Conservation (phyloP, 2,888 invertebrate species). For the Chrysotoxum bicinctum region DNA sequence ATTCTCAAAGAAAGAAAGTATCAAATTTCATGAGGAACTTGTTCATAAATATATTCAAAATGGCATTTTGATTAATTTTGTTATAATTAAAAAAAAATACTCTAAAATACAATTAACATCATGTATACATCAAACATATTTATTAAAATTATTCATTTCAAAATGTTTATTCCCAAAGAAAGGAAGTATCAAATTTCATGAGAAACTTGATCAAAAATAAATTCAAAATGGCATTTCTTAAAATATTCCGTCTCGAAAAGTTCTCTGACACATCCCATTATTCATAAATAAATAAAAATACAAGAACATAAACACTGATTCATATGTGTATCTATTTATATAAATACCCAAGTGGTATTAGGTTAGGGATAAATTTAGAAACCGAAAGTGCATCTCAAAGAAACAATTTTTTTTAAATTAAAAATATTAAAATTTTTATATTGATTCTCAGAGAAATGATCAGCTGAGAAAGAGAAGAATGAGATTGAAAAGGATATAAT, state of each 20-base stretch:
- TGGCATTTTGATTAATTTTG: too few relatives aligned
- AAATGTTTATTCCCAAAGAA: background rate
- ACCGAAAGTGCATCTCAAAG: constrained; percentile 49
- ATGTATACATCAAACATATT: too few relatives aligned
- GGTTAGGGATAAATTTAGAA: constrained; percentile 58
- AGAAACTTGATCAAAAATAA: background rate
- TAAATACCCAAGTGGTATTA: constrained; percentile 42
- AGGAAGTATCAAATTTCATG: constrained; percentile 22
- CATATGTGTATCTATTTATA: constrained; percentile 38
- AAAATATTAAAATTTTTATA: background rate
- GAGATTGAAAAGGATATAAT: background rate
- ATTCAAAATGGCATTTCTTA: background rate
- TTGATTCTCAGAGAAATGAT: background rate
- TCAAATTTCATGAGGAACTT: too few relatives aligned
- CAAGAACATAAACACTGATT: constrained; percentile 39
- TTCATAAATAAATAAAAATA: constrained; percentile 32
- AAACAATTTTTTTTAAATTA: background rate
- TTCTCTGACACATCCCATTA: constrained; percentile 57
- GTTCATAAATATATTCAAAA: too few relatives aligned
- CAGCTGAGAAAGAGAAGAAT: background rate
- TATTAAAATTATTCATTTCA: background rate
- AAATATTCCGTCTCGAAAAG: constrained; percentile 34
- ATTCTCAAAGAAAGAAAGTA: too few relatives aligned
- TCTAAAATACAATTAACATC: too few relatives aligned
- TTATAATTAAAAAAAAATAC: too few relatives aligned